Evolutionary conservation across 1,140 invertebrate species (phyloP).

Genomic region (Choristoneura fumiferana): DNA sequence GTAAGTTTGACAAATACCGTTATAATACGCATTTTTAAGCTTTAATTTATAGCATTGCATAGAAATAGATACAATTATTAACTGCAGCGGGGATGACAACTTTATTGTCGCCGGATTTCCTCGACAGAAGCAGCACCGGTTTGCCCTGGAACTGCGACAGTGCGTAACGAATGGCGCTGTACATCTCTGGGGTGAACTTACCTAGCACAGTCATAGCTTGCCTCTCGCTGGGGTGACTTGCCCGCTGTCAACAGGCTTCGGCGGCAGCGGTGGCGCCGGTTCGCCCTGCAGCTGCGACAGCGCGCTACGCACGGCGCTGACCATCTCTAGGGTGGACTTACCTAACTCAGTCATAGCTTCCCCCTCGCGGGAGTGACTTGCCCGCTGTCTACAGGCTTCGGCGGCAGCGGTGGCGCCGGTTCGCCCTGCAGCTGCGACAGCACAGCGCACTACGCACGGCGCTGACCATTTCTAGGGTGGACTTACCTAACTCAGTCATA

Average conservation of each 20-base stretch:
- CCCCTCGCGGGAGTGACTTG: neutral
- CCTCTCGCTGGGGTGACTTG: neutral
- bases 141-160: conserved; percentile 61
- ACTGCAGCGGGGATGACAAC: neutral
- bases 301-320: conserved; percentile 58
- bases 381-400: neutral
- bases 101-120: neutral
- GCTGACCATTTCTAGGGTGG: conserved; percentile 57
- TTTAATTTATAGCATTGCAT: too few relatives aligned
- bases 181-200: conserved; percentile 58
- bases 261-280: conserved; percentile 36
- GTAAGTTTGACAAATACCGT: too few relatives aligned
- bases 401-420: conserved; percentile 36
- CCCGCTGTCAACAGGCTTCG: neutral
- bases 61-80: too few relatives aligned
- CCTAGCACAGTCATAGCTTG: conserved; percentile 21
- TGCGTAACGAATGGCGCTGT: conserved; percentile 58
- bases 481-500: conserved; percentile 56
- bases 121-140: conserved; percentile 35
- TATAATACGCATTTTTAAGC: too few relatives aligned
- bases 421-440: conserved; percentile 62
- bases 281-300: conserved; percentile 63
- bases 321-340: conserved; percentile 58
- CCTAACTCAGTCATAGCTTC: conserved; percentile 21
- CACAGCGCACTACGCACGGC: conserved; percentile 57